phyloP scores from a whole-genome alignment of 2,797 vertebrate genomes.

The Martes flavigula region DNA sequence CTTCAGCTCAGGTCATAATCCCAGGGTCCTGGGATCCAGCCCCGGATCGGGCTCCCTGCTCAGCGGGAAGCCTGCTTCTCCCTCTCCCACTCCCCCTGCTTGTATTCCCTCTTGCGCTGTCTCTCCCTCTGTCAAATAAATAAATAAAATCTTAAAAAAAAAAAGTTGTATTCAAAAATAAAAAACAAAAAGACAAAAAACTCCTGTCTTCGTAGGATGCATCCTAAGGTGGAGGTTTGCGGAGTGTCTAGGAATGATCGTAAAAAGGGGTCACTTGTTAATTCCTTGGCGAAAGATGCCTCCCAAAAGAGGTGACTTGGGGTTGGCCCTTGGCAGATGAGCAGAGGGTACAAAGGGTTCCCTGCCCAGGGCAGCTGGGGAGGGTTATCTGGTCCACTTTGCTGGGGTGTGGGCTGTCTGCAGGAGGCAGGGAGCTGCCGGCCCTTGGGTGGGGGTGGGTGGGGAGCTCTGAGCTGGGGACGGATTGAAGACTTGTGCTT shows the following conservation, averaged over 20 bases:
- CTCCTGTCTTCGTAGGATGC: neutral
- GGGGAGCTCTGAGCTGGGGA: neutral
- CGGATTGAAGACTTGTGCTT: neutral
- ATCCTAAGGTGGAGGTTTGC: neutral
- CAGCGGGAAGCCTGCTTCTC: too few relatives aligned
- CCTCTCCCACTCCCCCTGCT: too few relatives aligned
- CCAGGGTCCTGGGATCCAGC: too few relatives aligned
- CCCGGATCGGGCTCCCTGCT: too few relatives aligned
- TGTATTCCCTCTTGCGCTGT: too few relatives aligned
- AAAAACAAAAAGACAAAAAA: neutral
- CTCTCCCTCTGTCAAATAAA: too few relatives aligned
- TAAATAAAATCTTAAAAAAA: too few relatives aligned
- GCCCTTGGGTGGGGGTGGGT: neutral
- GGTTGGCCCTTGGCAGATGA: neutral
- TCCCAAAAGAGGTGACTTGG: accelerated
- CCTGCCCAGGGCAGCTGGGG: neutral
- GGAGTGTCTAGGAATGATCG: neutral
- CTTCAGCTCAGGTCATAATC: too few relatives aligned
- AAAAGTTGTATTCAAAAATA: neutral
- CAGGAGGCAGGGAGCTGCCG: neutral
- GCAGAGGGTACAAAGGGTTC: neutral
- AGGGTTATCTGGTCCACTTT: neutral
- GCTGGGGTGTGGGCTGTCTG: too few relatives aligned
- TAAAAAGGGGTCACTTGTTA: neutral
- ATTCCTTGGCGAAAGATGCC: neutral